Evolutionary conservation across 2,797 vertebrate genomes (phyloP).

Genomic region (Tolypeutes matacus): DNA sequence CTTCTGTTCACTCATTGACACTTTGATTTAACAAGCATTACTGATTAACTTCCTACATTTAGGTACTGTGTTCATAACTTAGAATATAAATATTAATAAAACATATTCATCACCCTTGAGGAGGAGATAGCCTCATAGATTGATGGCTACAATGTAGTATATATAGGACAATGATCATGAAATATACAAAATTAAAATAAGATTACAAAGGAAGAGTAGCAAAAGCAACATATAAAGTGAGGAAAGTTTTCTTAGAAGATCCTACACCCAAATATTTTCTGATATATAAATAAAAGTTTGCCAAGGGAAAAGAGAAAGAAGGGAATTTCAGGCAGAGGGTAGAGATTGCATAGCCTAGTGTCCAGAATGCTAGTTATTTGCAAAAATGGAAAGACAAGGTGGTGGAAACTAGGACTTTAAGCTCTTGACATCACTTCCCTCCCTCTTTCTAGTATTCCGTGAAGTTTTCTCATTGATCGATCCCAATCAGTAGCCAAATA

Average conservation of each 20-base stretch:
- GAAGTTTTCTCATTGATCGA: background rate
- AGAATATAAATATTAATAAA: background rate
- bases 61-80: background rate
- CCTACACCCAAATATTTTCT: background rate
- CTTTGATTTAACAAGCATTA: background rate
- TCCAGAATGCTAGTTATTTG: background rate
- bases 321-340: background rate
- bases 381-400: background rate
- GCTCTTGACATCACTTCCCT: background rate
- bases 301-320: background rate
- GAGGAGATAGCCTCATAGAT: background rate
- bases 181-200: background rate
- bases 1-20: background rate
- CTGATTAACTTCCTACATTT: background rate
- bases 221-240: background rate
- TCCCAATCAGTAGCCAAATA: background rate
- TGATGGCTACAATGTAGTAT: background rate
- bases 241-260: conserved; percentile 15
- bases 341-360: background rate
- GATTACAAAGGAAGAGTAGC: background rate
- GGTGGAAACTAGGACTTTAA: background rate
- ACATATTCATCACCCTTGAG: background rate
- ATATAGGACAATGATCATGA: background rate
- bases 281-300: background rate
- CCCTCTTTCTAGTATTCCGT: background rate